Conservation (phyloP, 2,113 vertebrate genomes). For the Etheostoma spectabile region DNA sequence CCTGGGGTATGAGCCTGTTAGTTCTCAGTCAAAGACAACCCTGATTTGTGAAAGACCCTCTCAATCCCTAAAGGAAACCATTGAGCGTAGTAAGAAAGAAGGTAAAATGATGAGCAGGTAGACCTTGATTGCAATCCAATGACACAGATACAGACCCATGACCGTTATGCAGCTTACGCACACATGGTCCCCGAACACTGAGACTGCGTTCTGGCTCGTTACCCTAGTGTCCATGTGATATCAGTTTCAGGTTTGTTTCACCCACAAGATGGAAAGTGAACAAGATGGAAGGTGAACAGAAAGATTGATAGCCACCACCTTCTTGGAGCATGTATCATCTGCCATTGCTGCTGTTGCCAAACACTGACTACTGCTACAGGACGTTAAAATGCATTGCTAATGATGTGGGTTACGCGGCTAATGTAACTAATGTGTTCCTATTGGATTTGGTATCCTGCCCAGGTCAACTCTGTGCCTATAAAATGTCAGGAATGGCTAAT, state of each 20-base stretch:
- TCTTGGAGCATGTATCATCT: conserved; percentile 58
- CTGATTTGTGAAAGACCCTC: conserved; percentile 66
- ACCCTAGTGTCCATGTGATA: conserved; percentile 58
- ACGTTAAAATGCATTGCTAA: conserved; percentile 55
- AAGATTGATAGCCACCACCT: conserved; percentile 62
- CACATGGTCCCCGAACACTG: neutral
- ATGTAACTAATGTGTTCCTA: conserved; percentile 57
- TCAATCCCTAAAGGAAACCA: conserved; percentile 45
- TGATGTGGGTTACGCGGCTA: conserved; percentile 52
- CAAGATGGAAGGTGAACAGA: conserved; percentile 44
- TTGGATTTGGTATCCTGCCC: conserved; percentile 39
- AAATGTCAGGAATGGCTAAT: conserved; percentile 23
- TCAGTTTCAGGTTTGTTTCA: conserved; percentile 56
- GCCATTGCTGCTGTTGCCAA: conserved; percentile 61
- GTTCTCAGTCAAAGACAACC: conserved; percentile 68
- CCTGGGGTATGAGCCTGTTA: conserved; percentile 79
- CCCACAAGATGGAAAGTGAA: conserved; percentile 45
- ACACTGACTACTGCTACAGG: conserved; percentile 58
- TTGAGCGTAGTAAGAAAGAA: conserved; percentile 20
- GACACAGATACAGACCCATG: neutral
- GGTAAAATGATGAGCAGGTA: neutral
- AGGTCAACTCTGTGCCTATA: conserved; percentile 17
- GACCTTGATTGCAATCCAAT: neutral
- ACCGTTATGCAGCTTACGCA: neutral
- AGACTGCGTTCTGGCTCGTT: conserved; percentile 69